Base-by-base conservation (phyloP, 2,888 invertebrate genomes). In the Melieria omissa region DNA sequence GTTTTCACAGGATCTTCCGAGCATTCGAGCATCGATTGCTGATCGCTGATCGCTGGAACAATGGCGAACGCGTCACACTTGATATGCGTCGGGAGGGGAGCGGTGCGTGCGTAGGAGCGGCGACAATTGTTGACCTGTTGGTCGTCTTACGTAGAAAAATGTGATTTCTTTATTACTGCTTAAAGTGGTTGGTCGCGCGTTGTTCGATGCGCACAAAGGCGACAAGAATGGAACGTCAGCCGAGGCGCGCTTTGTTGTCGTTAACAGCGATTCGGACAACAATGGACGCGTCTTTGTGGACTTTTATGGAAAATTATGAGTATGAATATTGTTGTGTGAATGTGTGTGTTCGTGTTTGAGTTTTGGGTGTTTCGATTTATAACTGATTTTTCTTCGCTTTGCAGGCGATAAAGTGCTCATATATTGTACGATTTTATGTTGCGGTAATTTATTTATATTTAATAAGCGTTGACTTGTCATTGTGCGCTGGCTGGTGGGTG, bases 41-140 rank as follows among this genome's bases (percentile, higher is more conserved):
- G 63, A 62, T 73, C 73, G 76, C 74, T 77, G 76, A 75, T 61
- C 72, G 73, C 65, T 41, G 7, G 29, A 69, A 77, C 77, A 75
- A 78, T 70, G 64, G 60, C 57, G 58, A 8, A 4, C 42, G 29
- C 4, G n/a, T 5, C 16, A 12, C n/a, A 9, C 12, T 10, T 44
- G 47, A 7, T 16, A 14, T 5, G 8, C 42, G 14, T 2, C 41
- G 5, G 0, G 44, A 52, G 49, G 55, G 3, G 47, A 29, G 44
- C 12, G 55, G 29, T 16, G 57, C 10, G 8, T 57, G 52, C n/a
- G 10, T 58, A 58, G 58, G 42, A 54, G 44, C 14, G 10, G 45
- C 52, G 69, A 63, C 62, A 70, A 65, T 70, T 70, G 45, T 71
- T 74, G 77, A 78, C 77, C 78, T 78, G 78, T 74, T 75, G 62